Evolutionary conservation across 2,888 invertebrate genomes (phyloP).

Genomic region (Cordilura impudica): DNA sequence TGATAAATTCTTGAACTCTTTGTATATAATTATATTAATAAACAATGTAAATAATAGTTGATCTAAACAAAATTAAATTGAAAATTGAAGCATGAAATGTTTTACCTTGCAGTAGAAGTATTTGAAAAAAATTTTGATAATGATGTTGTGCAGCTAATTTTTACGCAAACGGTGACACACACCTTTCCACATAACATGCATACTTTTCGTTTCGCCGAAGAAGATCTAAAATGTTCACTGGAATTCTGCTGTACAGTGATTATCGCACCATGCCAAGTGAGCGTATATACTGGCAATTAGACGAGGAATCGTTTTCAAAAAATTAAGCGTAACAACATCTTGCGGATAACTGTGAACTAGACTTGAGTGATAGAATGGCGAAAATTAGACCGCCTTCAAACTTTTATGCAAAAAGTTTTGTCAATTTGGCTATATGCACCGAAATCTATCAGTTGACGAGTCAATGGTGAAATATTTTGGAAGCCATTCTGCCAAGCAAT

Average conservation of each 20-base stretch:
- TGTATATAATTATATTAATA: too few species aligned
- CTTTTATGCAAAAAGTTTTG: not conserved
- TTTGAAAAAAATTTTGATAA: too few species aligned
- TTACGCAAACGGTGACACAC: conserved; percentile 7
- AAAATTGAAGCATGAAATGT: too few species aligned
- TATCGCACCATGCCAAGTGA: conserved; percentile 43
- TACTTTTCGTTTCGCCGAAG: conserved; percentile 12
- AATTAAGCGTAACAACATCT: conserved; percentile 24
- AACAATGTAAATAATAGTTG: too few species aligned
- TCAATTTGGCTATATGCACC: conserved; percentile 4
- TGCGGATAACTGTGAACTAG: conserved; percentile 37
- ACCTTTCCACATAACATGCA: conserved; percentile 10
- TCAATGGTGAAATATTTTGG: too few species aligned
- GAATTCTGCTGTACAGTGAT: conserved; percentile 44
- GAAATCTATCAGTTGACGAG: conserved; percentile 11
- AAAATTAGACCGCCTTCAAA: conserved; percentile 16
- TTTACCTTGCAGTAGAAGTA: too few species aligned
- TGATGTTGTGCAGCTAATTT: too few species aligned
- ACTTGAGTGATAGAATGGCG: conserved; percentile 43
- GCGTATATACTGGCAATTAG: conserved; percentile 41
- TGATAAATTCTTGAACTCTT: too few species aligned
- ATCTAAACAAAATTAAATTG: too few species aligned
- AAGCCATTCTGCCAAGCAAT: too few species aligned
- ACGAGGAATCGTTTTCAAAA: conserved; percentile 41
- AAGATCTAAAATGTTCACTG: conserved; percentile 31